Evolutionary conservation across 2,113 vertebrate species (phyloP).

Genomic region (Oncorhynchus mykiss): DNA sequence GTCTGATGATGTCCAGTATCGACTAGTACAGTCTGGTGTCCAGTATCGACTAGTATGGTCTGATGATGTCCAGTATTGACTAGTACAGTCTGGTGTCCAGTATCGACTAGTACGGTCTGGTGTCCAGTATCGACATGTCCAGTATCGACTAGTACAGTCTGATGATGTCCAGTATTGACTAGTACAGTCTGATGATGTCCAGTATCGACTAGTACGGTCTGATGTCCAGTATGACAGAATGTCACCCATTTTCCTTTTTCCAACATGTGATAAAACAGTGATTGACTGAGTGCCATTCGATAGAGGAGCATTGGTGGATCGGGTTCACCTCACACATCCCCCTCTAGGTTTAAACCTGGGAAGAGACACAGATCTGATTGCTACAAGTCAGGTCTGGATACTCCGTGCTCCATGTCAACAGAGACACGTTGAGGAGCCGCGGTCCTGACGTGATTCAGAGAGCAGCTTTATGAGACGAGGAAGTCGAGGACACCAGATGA

Average conservation of each 20-base stretch:
- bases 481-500: too few relatives aligned
- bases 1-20: too few relatives aligned
- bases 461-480: too few relatives aligned
- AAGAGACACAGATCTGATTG: background rate
- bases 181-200: background rate
- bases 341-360: conserved; percentile 3
- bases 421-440: too few relatives aligned
- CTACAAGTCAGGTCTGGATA: background rate
- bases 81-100: too few relatives aligned
- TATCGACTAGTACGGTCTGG: too few relatives aligned
- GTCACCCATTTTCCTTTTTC: background rate
- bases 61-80: too few relatives aligned
- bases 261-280: conserved; percentile 15
- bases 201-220: conserved; percentile 5
- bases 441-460: too few relatives aligned
- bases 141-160: conserved; percentile 3
- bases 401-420: background rate
- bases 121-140: background rate
- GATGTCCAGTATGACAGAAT: conserved; percentile 10
- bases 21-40: background rate
- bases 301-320: conserved; percentile 24
- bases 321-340: conserved; percentile 28
- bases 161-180: background rate
- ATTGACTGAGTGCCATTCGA: conserved; percentile 36
- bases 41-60: too few relatives aligned